These are phyloP conservation scores for Excalfactoria chinensis DNA, from an alignment of 2,113 vertebrate genomes.

Conservation along the genomic window DNA sequence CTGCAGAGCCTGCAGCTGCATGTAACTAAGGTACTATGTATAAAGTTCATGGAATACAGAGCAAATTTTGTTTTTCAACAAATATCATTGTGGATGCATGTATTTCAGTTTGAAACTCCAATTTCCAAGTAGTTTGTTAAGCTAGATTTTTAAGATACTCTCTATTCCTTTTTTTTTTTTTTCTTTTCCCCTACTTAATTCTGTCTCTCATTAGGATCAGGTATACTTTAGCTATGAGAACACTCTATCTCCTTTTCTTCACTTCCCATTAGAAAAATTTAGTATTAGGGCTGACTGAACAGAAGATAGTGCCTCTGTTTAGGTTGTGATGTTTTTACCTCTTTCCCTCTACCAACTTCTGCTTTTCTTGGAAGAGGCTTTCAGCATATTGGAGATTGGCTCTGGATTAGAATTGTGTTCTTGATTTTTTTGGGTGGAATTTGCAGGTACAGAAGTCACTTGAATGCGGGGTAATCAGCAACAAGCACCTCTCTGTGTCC, in stretches of 20 bases:
- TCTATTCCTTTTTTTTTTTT: neutral
- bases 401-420: neutral
- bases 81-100: neutral
- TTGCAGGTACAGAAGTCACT: neutral
- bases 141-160: neutral
- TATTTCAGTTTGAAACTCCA: neutral
- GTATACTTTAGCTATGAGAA: neutral
- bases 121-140: neutral
- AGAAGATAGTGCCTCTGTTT: neutral
- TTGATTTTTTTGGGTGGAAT: neutral
- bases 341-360: neutral
- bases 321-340: rapidly evolving
- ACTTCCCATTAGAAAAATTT: neutral
- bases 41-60: neutral
- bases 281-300: neutral
- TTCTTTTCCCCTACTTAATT: neutral
- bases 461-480: neutral
- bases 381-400: neutral
- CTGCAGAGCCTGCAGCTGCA: neutral
- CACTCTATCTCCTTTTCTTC: neutral
- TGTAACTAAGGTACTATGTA: neutral
- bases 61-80: neutral
- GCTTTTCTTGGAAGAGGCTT: neutral
- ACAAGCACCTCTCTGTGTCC: neutral
- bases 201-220: neutral